Evolutionary conservation across 2,888 invertebrate genomes (phyloP).

Genomic region (Proisotoma minuta): DNA sequence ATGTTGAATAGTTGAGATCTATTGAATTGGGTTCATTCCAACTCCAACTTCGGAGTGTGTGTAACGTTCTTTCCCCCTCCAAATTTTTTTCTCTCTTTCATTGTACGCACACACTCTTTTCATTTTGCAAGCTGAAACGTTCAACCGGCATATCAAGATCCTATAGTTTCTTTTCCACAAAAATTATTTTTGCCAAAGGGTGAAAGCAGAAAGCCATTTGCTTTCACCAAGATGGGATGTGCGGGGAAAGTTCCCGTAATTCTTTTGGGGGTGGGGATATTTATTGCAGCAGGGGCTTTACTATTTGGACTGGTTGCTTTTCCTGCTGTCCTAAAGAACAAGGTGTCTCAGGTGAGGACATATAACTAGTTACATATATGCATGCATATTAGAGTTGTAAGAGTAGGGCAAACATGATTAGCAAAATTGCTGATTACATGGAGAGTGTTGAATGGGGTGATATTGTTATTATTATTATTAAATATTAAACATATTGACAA

Average conservation of each 20-base stretch:
- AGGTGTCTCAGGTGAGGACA: conserved; percentile 29
- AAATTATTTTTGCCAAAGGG: background rate
- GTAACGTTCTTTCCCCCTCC: background rate
- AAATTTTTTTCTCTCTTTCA: background rate
- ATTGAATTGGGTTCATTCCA: conserved; percentile 2
- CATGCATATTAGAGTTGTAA: background rate
- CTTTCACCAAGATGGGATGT: background rate
- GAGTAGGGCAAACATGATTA: background rate
- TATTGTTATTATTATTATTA: too few species aligned
- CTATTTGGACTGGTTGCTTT: conserved; percentile 30
- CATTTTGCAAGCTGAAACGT: too few species aligned
- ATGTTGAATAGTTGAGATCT: too few species aligned
- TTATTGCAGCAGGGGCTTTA: conserved; percentile 22
- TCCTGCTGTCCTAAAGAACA: conserved; percentile 29
- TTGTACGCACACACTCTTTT: background rate
- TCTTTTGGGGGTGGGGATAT: conserved; percentile 24
- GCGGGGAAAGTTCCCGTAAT: conserved; percentile 19
- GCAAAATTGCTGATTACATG: background rate
- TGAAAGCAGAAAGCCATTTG: background rate
- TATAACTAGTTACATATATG: background rate
- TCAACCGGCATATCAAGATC: background rate
- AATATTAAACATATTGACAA: too few species aligned
- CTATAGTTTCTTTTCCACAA: background rate
- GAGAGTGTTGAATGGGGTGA: too few species aligned
- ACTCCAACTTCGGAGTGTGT: background rate